Base-by-base conservation (phyloP, 2,797 vertebrate genomes). In the Salarias fasciatus region DNA sequence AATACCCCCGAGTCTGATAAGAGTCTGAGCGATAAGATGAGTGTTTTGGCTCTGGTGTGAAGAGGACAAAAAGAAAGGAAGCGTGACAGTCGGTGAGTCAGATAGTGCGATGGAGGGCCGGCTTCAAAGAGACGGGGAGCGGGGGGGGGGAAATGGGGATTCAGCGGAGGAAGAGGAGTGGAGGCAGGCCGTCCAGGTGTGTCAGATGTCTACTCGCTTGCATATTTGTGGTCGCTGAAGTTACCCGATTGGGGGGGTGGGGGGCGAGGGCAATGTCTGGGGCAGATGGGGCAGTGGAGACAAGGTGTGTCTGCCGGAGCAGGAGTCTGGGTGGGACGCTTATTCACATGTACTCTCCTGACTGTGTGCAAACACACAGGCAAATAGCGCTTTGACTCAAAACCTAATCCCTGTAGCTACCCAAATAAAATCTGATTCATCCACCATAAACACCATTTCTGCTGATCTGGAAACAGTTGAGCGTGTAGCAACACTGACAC, bases 191-290 rank as follows among this genome's bases (percentile, higher is more conserved):
- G 77, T 88, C 84, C 88, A 92, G 91, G 89, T 93, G 91, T 90
- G 84, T 81, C 49, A 55, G 77, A 61, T 14, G 78, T 86, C 89
- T 87, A 71, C 86, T 79, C 58, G 73, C 60, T 82, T 75, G 77
- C 87, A 90, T 90, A 87, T 77, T 91, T 92, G 89, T 44, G 88
- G 87, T 82, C 30, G 28, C 43, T 92, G 89, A 44, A 88, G 87
- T 82, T 30, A 28, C 43, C 9, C 18, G 24, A 3, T n/a, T n/a
- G 24, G 2, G 18, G 18, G 18, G 18, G 75, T 58, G 68, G 49
- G 38, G 77, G 65, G 2, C 48, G 37, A 48, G 50, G 53, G 10
- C 33, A 50, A 18, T 54, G 80, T 90, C 80, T 85, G 78, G 56
- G 63, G 47, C 50, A 72, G 74, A 83, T 63, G 9, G 48, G 64